Base-by-base conservation (phyloP, 2,888 invertebrate species). In the Volucella bombylans region DNA sequence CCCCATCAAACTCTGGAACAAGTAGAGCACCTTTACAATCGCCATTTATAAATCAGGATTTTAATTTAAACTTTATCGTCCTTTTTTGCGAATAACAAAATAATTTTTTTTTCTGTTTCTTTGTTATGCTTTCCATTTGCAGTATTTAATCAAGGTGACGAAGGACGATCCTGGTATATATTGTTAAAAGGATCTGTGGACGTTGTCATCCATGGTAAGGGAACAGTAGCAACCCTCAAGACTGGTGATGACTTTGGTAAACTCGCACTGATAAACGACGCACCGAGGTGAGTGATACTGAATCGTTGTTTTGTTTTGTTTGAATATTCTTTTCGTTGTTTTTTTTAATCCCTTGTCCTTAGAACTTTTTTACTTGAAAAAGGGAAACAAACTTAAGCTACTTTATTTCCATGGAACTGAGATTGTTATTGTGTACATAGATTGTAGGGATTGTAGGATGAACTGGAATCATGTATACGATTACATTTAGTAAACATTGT, bases 201-300 rank as follows among this genome's bases (percentile, higher is more conserved):
- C 90, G 96, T 97, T 76, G 95, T 95, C 87, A 96, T 96, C 87
- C 95, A 96, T 90, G 96, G 96, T 82, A 96, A 96, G 93, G 96
- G 96, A 61, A 94, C 95, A 12, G 96, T 97, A 45, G 96, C 96
- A 87, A 95, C 95, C 54, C 92, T 97, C 49, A 95, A 95, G 90
- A 96, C 96, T 91, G 96, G 96, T 77, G 97, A 97, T 92, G 97
- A 97, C 92, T 97, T 97, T 91, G 97, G 97, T 67, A 97, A 97
- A 92, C 92, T 97, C 88, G 96, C 96, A 55, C 93, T 97, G 87
- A 95, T 97, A 88, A 97, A 96, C 91, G 96, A 96, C 92, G 95
- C 96, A 68, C 96, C 96, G 52, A 94, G 96, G 95, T 95, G 92
- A 91, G 90, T 86, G 67, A 15, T 39, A 52, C 47, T 41, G 15